Evolutionary conservation across 2,113 vertebrate genomes (phyloP).

Genomic region (Elachura formosa): DNA sequence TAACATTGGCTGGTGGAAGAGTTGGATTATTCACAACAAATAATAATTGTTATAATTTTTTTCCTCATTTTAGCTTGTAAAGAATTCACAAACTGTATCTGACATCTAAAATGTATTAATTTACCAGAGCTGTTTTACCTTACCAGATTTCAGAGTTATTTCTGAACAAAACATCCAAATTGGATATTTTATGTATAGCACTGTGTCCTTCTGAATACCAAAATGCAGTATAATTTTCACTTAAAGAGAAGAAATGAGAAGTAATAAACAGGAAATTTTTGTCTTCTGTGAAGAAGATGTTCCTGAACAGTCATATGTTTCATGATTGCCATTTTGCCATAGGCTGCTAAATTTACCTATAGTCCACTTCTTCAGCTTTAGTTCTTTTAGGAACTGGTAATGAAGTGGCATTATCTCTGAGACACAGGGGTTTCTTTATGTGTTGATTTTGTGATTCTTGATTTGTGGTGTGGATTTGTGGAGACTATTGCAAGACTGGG

Average conservation of each 20-base stretch:
- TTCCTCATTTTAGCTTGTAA: background rate
- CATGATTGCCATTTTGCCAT: background rate
- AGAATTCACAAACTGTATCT: background rate
- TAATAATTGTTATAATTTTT: background rate
- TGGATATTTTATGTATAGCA: background rate
- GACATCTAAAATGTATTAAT: background rate
- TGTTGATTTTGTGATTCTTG: background rate
- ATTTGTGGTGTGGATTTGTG: background rate
- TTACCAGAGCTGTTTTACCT: background rate
- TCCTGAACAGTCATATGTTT: background rate
- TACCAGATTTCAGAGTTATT: background rate
- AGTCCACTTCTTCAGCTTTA: background rate
- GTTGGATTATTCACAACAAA: background rate
- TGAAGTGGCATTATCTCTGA: background rate
- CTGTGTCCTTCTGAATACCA: background rate
- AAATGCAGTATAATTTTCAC: background rate
- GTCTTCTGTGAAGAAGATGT: background rate
- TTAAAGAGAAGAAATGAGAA: background rate
- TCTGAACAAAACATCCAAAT: background rate
- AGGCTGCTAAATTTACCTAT: background rate
- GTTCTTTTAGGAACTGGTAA: background rate
- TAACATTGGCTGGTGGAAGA: background rate
- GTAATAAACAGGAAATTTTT: background rate
- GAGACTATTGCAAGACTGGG: background rate
- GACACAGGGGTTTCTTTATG: background rate